These are phyloP conservation scores for Drosophila monieri DNA, from an alignment of 2,888 invertebrate genomes.

Conservation along the genomic window DNA sequence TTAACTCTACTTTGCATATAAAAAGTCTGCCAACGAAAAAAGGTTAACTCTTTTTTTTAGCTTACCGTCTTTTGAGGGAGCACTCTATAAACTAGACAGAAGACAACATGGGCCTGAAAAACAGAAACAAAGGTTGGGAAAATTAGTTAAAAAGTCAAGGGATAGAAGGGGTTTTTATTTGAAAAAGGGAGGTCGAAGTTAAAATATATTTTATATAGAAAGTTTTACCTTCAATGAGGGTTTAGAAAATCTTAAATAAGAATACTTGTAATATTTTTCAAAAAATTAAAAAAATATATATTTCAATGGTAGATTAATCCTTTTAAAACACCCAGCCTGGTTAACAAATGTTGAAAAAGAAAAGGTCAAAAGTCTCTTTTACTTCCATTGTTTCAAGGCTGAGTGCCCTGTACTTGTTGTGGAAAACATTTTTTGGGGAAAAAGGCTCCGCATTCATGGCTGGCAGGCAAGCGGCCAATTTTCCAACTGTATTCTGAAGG, in stretches of 20 bases:
- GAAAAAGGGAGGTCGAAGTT: not conserved
- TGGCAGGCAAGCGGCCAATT: constrained; percentile 52
- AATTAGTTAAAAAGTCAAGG: constrained; percentile 37
- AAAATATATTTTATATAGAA: not conserved
- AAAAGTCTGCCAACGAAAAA: constrained; percentile 35
- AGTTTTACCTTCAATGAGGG: not conserved
- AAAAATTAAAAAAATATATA: too few relatives aligned
- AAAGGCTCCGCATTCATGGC: constrained; percentile 20
- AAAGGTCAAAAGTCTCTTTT: constrained; percentile 24
- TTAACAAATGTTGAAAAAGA: constrained; percentile 7
- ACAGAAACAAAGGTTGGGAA: constrained; percentile 22
- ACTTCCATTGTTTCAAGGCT: constrained; percentile 65
- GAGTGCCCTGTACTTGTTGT: constrained; percentile 64
- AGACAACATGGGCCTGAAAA: constrained; percentile 55
- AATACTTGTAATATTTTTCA: too few relatives aligned
- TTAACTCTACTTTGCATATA: constrained; percentile 71
- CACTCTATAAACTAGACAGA: constrained; percentile 66
- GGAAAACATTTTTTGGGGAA: constrained; percentile 34
- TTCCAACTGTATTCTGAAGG: constrained; percentile 53
- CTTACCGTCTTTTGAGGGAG: constrained; percentile 65
- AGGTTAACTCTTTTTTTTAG: constrained; percentile 53
- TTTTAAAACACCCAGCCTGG: not conserved
- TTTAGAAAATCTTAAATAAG: not conserved
- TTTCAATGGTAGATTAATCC: not conserved
- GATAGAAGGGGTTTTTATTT: not conserved